Evolutionary conservation across 2,797 vertebrate species (phyloP).

Genomic region (Melanotaenia maccullochi): DNA sequence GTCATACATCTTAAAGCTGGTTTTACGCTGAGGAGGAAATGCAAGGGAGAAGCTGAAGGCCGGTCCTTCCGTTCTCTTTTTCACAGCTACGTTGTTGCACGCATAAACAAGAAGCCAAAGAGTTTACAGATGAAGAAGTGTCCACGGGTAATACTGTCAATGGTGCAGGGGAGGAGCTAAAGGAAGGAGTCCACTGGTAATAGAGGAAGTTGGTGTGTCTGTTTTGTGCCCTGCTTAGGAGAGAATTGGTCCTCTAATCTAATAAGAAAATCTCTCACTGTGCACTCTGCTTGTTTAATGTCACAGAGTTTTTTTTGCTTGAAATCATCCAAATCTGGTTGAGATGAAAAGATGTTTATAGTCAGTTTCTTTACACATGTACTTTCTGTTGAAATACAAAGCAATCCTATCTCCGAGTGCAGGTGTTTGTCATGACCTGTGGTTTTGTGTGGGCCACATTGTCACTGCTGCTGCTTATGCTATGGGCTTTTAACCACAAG

Average conservation of each 20-base stretch:
- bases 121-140: conserved; percentile 5
- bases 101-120: conserved; percentile 25
- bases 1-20: conserved; percentile 59
- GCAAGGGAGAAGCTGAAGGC: conserved; percentile 1
- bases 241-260: not conserved
- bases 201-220: conserved; percentile 55
- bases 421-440: conserved; percentile 53
- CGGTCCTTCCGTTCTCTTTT: conserved; percentile 23
- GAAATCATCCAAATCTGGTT: not conserved
- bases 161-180: conserved; percentile 19
- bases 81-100: not conserved
- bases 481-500: conserved; percentile 22
- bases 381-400: conserved; percentile 35
- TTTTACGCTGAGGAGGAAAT: conserved; percentile 28
- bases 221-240: conserved; percentile 22
- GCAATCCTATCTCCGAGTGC: not conserved
- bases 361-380: conserved; percentile 11
- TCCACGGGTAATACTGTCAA: not conserved
- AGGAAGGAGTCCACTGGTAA: conserved; percentile 29
- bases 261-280: not conserved
- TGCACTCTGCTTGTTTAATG: not conserved
- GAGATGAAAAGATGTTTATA: not conserved
- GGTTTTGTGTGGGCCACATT: conserved; percentile 42
- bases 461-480: conserved; percentile 1
- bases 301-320: not conserved